Base-by-base conservation (phyloP, 1,140 invertebrate genomes). In the Phymastichus coffea region DNA sequence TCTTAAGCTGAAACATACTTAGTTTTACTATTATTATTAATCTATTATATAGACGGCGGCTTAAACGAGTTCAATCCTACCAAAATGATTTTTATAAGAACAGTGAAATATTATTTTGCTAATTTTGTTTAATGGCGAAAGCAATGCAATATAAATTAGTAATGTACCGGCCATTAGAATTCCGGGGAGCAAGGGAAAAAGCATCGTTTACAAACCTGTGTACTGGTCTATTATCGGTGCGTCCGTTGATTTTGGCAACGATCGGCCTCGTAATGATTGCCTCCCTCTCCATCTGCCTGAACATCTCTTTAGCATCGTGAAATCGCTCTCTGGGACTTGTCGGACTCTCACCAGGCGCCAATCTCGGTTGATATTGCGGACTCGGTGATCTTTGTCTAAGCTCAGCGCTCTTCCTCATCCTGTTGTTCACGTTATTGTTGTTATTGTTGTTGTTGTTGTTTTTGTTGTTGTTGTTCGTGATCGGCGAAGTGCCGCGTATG, bases 301-400 rank as follows among this genome's bases (percentile, higher is more conserved):
- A 92, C 74, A 91, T 91, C 70, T 92, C 88, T 73, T 91, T 92
- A 37, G 90, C 89, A 66, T 91, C 89, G 66, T 90, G 88, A 72
- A 92, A 92, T 35, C 90, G 83, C 62, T 92, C 89, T 55, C 87
- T 82, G 0, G 89, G 89, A 30, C 72, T 77, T 19, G 74, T 74
- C 41, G 15, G 17, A 1, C 72, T 65, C 35, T 73, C 72, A 12
- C 57, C 69, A 22, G 75, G 70, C 63, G 69, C 74, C 14, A 73
- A 28, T 48, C 79, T 75, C 0, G 75, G 68, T 33, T 82, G 78
- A 66, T 80, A 80, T 33, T 76, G 75, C 8, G 81, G 79, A 64
- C 80, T 81, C 4, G 82, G 81, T 2, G 81, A 79, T 51, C 82
- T 66, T 62, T 84, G 83, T 35, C 82, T 71, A 23, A 76, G 66